Evolutionary conservation across 2,113 vertebrate species (phyloP).

Genomic region (Nipponia nippon): DNA sequence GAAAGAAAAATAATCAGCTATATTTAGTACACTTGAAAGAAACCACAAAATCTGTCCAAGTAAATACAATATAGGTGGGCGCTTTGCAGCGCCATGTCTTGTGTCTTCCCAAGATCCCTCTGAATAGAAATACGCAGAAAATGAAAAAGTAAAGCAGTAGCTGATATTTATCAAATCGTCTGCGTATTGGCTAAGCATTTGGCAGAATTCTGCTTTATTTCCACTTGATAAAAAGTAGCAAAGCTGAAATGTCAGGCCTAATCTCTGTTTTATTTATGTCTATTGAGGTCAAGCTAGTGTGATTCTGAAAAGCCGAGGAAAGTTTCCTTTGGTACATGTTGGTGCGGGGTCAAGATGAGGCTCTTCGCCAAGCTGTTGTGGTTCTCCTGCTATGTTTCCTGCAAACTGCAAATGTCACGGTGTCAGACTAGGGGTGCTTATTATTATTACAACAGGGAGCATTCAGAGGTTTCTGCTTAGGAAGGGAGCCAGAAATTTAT

Average conservation of each 20-base stretch:
- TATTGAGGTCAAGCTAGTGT: background rate
- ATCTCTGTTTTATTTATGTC: background rate
- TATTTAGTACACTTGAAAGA: conserved; percentile 49
- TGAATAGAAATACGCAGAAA: background rate
- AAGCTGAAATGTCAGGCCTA: background rate
- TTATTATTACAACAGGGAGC: background rate
- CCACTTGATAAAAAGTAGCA: background rate
- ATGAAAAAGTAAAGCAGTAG: background rate
- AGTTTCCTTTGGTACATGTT: background rate
- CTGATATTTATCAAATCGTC: background rate
- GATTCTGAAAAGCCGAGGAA: background rate
- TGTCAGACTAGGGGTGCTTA: background rate
- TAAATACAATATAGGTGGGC: background rate
- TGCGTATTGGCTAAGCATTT: background rate
- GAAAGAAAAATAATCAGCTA: conserved; percentile 39
- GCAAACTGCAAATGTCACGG: background rate
- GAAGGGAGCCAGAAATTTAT: background rate
- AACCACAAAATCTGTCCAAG: background rate
- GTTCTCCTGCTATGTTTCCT: background rate
- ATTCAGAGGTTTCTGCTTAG: background rate
- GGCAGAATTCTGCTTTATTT: background rate
- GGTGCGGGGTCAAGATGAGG: background rate
- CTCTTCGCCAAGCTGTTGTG: background rate
- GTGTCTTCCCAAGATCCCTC: background rate
- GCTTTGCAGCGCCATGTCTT: background rate